Evolutionary conservation across 1,140 invertebrate species (phyloP), one percentile per base, ranked within the genome.

Genomic region (Drosophila chauvacae): DNA sequence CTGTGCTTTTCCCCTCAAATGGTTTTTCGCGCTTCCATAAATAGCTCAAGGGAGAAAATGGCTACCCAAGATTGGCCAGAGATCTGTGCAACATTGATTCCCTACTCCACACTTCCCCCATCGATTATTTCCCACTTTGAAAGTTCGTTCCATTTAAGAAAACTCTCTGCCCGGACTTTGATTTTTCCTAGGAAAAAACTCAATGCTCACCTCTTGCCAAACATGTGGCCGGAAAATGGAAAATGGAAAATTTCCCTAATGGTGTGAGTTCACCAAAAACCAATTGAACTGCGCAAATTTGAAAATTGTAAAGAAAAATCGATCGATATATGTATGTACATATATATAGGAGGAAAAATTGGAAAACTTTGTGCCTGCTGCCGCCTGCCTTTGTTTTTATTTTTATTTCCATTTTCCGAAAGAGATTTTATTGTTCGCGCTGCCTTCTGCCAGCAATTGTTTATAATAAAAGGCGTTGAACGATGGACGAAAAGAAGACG

Each of bases 381-480:
- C 66, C 48, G 42, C 58, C 42, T 50, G 42, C 39, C 26, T 47
- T 71, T 71, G 30, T 70, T 62, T 51, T 33, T 74, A 47, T 78
- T 80, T 83, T 60, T 59, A 33, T 69, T 68, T 70, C 42, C 60
- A 58, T 84, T 51, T 85, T 59, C 77, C 65, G 26, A 28, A 79
- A 76, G 65, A 80, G 74, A 74, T 66, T 59, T 77, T 73, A 55
- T 64, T 80, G 78, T 71, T 64, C n/a, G 62, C 61, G 11, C 35
- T 37, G 35, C 35, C 41, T 53, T 33, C n/a, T n/a, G 33, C 51
- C 53, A 10, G 14, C 18, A 44, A 80, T 83, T 83, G 81, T 83
- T 83, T 83, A 83, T 80, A 83, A 83, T 83, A 83, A 83, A 82
- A 84, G 64, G 61, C 71, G 77, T 45, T 79, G 80, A 70, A 83